Conservation (phyloP, 2,797 vertebrate genomes). For the Meda fulgida region DNA sequence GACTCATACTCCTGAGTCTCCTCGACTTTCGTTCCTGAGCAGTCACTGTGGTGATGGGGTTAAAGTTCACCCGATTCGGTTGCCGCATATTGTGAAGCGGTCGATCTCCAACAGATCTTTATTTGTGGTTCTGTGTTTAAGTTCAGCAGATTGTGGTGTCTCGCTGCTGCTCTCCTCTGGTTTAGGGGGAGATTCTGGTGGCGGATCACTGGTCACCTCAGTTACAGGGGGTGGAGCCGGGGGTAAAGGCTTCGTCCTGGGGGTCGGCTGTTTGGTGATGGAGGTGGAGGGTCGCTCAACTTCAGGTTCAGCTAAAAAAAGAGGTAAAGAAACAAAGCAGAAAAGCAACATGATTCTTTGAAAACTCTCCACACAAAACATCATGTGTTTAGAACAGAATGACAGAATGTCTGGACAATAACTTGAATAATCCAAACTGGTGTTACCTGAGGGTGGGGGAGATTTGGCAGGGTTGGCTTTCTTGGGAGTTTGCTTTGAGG, state of each 20-base stretch:
- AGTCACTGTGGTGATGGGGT: conserved; percentile 42
- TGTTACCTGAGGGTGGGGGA: conserved; percentile 76
- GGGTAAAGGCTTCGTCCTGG: conserved; percentile 77
- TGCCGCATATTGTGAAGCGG: conserved; percentile 97
- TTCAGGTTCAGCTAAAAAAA: conserved; percentile 72
- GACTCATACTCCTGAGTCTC: neutral
- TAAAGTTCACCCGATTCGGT: conserved; percentile 89
- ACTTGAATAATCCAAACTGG: neutral
- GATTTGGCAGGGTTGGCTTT: conserved; percentile 75
- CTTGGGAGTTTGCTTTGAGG: conserved; percentile 73
- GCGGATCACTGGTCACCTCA: conserved; percentile 63
- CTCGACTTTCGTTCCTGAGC: conserved; percentile 63
- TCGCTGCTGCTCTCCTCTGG: conserved; percentile 64
- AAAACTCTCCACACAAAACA: neutral
- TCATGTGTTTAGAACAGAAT: neutral
- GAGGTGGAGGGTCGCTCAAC: conserved; percentile 76
- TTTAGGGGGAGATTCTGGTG: conserved; percentile 58
- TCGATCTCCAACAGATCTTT: conserved; percentile 96
- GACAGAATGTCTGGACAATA: neutral
- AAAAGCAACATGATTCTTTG: neutral
- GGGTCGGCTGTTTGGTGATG: conserved; percentile 85
- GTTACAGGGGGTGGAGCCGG: conserved; percentile 71
- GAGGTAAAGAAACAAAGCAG: neutral
- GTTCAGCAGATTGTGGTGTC: conserved; percentile 75
- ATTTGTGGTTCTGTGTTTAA: conserved; percentile 85